A percentile compares a stretch with the other conserved stretches of the same genome.
Evolutionary conservation across 2,797 vertebrate species (phyloP).

Genomic region (Fistularia commersonii): DNA sequence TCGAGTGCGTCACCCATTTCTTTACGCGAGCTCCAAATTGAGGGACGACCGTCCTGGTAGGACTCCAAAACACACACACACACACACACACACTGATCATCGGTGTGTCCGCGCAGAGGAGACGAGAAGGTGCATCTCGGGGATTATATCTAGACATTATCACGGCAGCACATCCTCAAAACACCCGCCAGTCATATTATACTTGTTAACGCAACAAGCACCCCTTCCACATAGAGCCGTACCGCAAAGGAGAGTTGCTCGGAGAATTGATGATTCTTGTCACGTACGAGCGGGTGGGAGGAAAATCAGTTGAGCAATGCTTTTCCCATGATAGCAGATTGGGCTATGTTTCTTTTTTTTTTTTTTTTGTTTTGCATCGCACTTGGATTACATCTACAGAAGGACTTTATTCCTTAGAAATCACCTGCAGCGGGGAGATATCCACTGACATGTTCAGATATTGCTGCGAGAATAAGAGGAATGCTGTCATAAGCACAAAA

Average conservation of each 20-base stretch:
- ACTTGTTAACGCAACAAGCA: too few species aligned
- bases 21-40: too few species aligned
- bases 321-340: conserved; percentile 12
- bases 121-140: background rate
- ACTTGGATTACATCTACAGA: conserved; percentile 22
- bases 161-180: conserved; percentile 3
- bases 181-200: too few species aligned
- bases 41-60: too few species aligned
- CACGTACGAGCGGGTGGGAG: conserved; percentile 3
- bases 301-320: conserved; percentile 9
- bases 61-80: too few species aligned
- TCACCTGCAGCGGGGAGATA: conserved; percentile 3
- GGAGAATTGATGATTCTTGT: too few species aligned
- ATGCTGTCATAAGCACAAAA: conserved; percentile 15
- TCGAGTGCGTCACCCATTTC: too few species aligned
- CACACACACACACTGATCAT: too few species aligned
- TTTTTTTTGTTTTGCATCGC: conserved; percentile 9
- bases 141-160: conserved; percentile 29
- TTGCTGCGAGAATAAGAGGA: conserved; percentile 18
- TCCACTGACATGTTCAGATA: conserved; percentile 6
- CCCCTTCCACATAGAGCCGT: too few species aligned
- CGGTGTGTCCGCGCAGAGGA: background rate
- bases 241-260: too few species aligned
- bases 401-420: conserved; percentile 17
- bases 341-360: conserved; percentile 2